phyloP scores from a whole-genome alignment of 2,888 invertebrate species.

The Priocnemis perturbator region DNA sequence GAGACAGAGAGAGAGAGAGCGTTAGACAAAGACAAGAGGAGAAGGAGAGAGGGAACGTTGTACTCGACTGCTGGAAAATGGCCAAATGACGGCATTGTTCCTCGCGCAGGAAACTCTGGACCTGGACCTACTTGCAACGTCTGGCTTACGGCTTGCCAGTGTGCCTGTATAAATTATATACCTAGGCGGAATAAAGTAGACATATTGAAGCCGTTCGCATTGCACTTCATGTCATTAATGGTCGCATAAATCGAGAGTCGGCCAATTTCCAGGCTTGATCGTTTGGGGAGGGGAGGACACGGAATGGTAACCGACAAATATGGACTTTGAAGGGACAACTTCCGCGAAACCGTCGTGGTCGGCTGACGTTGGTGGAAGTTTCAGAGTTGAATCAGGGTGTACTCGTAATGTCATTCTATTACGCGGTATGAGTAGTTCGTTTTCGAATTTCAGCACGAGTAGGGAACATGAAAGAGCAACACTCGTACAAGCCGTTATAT shows the following conservation, averaged over 20 bases:
- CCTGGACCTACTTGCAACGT: not conserved
- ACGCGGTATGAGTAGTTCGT: no score
- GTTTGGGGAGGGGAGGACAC: no score
- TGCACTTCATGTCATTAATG: constrained; percentile 30
- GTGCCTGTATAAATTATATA: constrained; percentile 15
- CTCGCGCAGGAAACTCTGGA: constrained; percentile 32
- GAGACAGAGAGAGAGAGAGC: not conserved
- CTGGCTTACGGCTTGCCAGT: not conserved
- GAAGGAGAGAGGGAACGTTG: constrained; percentile 1
- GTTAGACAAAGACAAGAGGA: not conserved
- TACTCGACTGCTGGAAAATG: constrained; percentile 40
- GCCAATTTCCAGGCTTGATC: constrained; percentile 10
- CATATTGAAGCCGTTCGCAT: constrained; percentile 36
- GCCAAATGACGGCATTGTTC: constrained; percentile 56
- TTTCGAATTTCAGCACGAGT: no score
- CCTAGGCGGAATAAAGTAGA: constrained; percentile 31
- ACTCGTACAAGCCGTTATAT: no score
- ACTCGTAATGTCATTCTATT: no score
- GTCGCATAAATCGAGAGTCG: constrained; percentile 15
- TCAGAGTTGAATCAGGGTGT: no score
- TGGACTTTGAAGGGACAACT: no score
- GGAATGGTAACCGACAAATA: no score
- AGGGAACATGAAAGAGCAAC: no score
- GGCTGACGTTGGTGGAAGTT: no score
- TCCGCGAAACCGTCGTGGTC: no score